These are phyloP conservation scores for Lasioglossum vierecki DNA, from an alignment of 2,888 invertebrate species.

Conservation along the genomic window DNA sequence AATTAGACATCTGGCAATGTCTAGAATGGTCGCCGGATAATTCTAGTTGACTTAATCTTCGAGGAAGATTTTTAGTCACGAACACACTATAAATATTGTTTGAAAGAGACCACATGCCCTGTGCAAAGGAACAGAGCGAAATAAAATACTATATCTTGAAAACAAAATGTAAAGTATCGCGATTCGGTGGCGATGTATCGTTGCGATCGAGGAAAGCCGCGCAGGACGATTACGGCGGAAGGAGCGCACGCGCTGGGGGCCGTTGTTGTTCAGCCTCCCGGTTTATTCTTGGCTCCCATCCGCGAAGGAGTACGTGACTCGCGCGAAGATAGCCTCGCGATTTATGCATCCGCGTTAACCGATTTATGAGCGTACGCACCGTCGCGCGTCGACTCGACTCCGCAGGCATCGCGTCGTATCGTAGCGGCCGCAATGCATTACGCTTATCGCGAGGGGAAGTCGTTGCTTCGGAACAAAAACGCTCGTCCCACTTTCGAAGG, in stretches of 20 bases:
- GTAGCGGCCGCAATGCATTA: constrained; percentile 1
- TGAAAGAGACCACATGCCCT: too few relatives aligned
- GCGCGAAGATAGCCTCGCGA: constrained; percentile 6
- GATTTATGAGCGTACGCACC: constrained; percentile 24
- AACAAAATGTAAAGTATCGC: neutral
- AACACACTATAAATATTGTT: too few relatives aligned
- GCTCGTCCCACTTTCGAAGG: constrained; percentile 24
- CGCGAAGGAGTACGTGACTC: constrained; percentile 11
- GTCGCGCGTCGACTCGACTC: neutral
- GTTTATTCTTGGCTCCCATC: neutral
- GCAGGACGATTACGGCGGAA: neutral
- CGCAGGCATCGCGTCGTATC: neutral
- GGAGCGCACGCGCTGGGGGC: neutral
- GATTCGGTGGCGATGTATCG: neutral
- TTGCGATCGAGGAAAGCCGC: neutral
- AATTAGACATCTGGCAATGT: too few relatives aligned
- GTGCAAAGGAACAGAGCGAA: too few relatives aligned
- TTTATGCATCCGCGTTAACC: constrained; percentile 20
- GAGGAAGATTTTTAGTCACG: too few relatives aligned
- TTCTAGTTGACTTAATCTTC: too few relatives aligned
- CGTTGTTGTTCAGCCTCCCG: neutral
- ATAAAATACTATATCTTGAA: neutral
- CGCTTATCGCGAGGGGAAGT: constrained; percentile 25
- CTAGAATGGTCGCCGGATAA: too few relatives aligned
- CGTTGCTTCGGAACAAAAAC: constrained; percentile 31